phyloP scores from a whole-genome alignment of 2,113 vertebrate species.

The Scomber scombrus region DNA sequence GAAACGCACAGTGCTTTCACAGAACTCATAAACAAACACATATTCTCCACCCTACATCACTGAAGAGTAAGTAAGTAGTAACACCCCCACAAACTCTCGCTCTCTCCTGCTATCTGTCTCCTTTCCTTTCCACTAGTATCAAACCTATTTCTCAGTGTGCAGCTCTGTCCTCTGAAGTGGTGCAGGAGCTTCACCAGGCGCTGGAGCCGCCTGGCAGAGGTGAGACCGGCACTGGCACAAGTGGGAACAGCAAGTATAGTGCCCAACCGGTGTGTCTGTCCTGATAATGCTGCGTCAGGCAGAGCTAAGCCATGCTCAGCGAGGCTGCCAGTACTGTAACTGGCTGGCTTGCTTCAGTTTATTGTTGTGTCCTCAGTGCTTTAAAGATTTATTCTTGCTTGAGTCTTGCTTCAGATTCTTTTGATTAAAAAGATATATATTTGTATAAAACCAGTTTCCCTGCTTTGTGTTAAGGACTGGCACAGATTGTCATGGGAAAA shows the following conservation, averaged over 20 bases:
- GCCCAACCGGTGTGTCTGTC: slow-evolving; percentile 55
- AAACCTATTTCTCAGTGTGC: slow-evolving; percentile 55
- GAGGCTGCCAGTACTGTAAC: slow-evolving; percentile 45
- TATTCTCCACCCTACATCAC: slow-evolving; percentile 43
- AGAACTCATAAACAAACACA: slow-evolving; percentile 68
- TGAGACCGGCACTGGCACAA: slow-evolving; percentile 56
- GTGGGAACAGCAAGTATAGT: slow-evolving; percentile 60
- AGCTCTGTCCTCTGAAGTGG: slow-evolving; percentile 47
- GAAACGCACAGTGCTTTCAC: slow-evolving; percentile 62
- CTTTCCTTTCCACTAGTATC: slow-evolving; percentile 30
- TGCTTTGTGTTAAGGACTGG: not conserved
- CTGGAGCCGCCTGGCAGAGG: slow-evolving; percentile 57
- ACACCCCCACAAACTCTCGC: slow-evolving; percentile 9
- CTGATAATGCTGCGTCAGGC: slow-evolving; percentile 65
- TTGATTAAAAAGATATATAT: slow-evolving; percentile 37
- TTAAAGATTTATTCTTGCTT: slow-evolving; percentile 17
- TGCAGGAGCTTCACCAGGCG: slow-evolving; percentile 48
- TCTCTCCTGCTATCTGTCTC: slow-evolving; percentile 26
- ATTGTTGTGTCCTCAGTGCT: slow-evolving; percentile 27
- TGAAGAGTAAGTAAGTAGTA: slow-evolving; percentile 34
- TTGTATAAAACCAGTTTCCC: not conserved
- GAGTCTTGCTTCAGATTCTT: slow-evolving; percentile 12
- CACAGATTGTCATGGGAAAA: not conserved
- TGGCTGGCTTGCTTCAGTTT: slow-evolving; percentile 47
- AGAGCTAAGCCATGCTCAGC: slow-evolving; percentile 52